Evolutionary conservation across 2,113 vertebrate species (phyloP).

Genomic region (Apteryx mantelli): DNA sequence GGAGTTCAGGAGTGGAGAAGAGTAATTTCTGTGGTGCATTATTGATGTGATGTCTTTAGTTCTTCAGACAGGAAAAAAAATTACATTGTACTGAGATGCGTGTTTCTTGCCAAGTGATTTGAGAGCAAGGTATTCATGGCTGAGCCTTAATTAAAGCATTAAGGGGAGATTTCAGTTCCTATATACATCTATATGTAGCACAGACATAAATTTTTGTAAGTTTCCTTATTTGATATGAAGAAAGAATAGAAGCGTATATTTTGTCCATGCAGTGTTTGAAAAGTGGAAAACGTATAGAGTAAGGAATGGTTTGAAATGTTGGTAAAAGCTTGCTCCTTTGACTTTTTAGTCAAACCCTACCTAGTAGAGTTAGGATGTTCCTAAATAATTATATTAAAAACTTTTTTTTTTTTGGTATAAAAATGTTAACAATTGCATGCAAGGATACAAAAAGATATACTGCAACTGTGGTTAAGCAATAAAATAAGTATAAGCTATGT

Average conservation of each 20-base stretch:
- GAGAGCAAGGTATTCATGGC: background rate
- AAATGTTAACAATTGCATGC: background rate
- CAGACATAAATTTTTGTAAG: background rate
- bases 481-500: background rate
- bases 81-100: background rate
- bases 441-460: background rate
- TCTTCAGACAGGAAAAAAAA: background rate
- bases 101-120: background rate
- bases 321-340: background rate
- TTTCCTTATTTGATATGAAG: background rate
- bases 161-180: background rate
- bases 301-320: background rate
- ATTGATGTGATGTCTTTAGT: background rate
- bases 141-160: background rate
- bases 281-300: background rate
- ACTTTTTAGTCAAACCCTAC: background rate
- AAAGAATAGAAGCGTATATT: background rate
- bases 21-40: background rate
- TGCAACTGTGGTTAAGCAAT: background rate
- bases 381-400: background rate
- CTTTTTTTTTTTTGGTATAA: fast-evolving
- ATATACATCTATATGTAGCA: background rate
- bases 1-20: background rate
- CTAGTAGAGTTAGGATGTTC: background rate
- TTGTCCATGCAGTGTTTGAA: background rate